Evolutionary conservation across 1,140 invertebrate species (phyloP), one percentile per base, ranked within the genome.

Genomic region (Chlorops oryzae): DNA sequence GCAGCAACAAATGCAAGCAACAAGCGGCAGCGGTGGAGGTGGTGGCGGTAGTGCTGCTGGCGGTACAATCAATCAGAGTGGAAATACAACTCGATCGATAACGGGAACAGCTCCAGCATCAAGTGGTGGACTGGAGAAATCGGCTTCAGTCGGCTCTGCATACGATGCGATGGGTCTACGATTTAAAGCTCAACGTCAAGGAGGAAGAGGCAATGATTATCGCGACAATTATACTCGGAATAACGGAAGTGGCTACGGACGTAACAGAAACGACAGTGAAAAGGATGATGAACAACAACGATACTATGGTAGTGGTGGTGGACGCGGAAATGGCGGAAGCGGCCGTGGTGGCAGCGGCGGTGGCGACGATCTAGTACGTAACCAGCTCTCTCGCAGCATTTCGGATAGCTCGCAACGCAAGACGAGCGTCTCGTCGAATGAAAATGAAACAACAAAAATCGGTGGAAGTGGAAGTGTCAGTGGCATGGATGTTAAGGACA

Each of bases 1-100:
- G 59, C 86, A 89, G 59, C 83, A 85, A 58, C 77, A 79, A 38
- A 46, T 46, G 44, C 42, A 45, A 40, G 9, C 9, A 9, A 10
- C 28, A 32, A 10, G 9, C 12, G 23, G 37, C 18, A 13, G 23
- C 22, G 25, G 38, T 18, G 27, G 20, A 10, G 42, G 25, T 12
- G 73, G 74, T 5, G 70, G 73, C 28, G 65, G 65, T 49, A 61
- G 73, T 59, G 24, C 22, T 7, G 38, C 24, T 20, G 39, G 32
- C n/a, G 25, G 17, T 37, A 38, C 47, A 56, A 67, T 12, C 63
- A 68, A 18, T 52, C 62, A 20, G 42, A 56, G 5, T 42, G 46
- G n/a, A 7, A n/a, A n/a, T n/a, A 12, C 43, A 5, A 42, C 34
- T 5, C 17, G 68, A 20, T 74, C 70, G 56, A 58, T 66, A 15